Conservation (phyloP, 2,888 invertebrate species). For the Athripsodes cinereus region DNA sequence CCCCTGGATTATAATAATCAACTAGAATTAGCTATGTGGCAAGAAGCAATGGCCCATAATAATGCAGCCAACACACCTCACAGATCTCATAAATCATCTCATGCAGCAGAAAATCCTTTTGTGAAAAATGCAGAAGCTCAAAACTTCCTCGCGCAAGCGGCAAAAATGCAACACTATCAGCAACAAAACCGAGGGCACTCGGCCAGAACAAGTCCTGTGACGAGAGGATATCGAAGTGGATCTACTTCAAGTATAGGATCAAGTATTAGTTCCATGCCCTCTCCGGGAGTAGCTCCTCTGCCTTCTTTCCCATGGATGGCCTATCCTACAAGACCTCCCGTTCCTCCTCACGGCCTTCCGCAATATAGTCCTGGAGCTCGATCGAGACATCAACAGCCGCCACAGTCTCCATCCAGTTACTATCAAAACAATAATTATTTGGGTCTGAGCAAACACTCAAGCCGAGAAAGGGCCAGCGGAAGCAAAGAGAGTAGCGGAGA, state of each 20-base stretch:
- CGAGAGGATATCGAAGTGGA: conserved; percentile 36
- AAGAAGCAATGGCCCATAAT: conserved; percentile 58
- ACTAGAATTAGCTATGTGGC: conserved; percentile 61
- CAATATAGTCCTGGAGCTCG: conserved; percentile 40
- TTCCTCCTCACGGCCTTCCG: conserved; percentile 28
- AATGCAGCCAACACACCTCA: conserved; percentile 37
- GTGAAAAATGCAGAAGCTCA: conserved; percentile 42
- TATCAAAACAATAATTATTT: conserved; percentile 45
- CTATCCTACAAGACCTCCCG: conserved; percentile 34
- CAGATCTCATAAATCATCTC: conserved; percentile 35
- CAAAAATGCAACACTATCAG: conserved; percentile 35
- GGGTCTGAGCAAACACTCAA: conserved; percentile 36
- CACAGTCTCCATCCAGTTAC: conserved; percentile 30
- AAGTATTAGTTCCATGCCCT: conserved; percentile 2
- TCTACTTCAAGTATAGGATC: conserved; percentile 28
- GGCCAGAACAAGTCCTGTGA: conserved; percentile 47
- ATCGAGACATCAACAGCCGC: conserved; percentile 35
- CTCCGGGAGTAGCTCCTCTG: conserved; percentile 28
- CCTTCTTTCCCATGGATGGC: conserved; percentile 30
- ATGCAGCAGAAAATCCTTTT: conserved; percentile 38
- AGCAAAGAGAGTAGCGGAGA: conserved; percentile 29
- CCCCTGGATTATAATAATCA: conserved; percentile 50
- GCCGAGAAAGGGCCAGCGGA: conserved; percentile 8
- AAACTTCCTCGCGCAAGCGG: conserved; percentile 44
- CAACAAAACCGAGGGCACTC: conserved; percentile 41